Conservation (phyloP, 1,140 invertebrate genomes). For the Propsilocerus akamusi region DNA sequence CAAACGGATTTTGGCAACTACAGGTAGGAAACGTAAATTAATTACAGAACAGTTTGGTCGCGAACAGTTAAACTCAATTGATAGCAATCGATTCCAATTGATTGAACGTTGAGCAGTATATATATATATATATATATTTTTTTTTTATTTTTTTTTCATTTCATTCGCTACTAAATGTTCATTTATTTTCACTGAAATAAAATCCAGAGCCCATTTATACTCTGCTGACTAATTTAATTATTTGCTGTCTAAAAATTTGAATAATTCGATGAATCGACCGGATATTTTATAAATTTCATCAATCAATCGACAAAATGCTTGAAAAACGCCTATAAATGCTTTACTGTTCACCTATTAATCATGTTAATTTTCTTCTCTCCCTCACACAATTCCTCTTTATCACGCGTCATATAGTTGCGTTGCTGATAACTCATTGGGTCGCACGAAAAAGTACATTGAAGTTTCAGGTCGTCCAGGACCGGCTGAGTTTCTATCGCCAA, state of each 20-base stretch:
- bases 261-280: neutral
- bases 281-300: neutral
- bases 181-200: no score
- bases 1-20: slow-evolving; percentile 38
- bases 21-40: slow-evolving; percentile 7
- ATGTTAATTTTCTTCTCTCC: neutral
- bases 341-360: neutral
- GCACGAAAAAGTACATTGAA: slow-evolving; percentile 29
- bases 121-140: no score
- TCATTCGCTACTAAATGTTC: no score
- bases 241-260: neutral
- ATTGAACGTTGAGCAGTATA: no score
- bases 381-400: neutral
- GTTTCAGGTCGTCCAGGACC: slow-evolving; percentile 28
- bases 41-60: no score
- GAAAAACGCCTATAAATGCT: neutral
- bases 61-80: no score
- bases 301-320: neutral
- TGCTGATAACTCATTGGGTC: slow-evolving; percentile 27
- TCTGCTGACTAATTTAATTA: neutral
- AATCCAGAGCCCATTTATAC: no score
- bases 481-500: slow-evolving; percentile 26
- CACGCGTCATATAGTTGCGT: slow-evolving; percentile 21
- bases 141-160: no score
- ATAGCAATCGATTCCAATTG: no score